Conservation (phyloP, 2,113 vertebrate species). For the Psophia crepitans region DNA sequence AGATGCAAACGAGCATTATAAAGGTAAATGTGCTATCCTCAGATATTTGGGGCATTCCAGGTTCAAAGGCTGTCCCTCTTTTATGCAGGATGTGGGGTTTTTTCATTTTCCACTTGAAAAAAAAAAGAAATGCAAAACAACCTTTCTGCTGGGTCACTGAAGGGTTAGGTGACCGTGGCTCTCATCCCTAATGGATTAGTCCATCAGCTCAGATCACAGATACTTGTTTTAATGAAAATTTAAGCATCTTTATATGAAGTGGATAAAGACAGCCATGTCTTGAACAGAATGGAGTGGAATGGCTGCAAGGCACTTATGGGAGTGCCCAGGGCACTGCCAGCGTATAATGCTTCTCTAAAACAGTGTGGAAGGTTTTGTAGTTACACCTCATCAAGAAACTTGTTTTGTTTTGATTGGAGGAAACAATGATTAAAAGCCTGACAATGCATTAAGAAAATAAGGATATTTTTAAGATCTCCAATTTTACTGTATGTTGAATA, state of each 20-base stretch:
- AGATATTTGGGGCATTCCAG: neutral
- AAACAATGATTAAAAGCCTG: neutral
- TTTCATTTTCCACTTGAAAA: neutral
- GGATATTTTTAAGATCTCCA: neutral
- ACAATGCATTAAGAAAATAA: neutral
- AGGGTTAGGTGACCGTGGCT: neutral
- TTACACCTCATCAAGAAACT: neutral
- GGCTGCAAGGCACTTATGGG: neutral
- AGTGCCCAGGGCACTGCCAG: neutral
- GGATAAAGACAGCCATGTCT: neutral
- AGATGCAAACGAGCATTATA: neutral
- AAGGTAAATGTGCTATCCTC: neutral
- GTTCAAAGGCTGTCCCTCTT: neutral
- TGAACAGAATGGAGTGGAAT: neutral
- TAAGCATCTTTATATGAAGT: neutral
- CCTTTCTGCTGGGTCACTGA: neutral
- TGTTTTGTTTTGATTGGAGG: neutral
- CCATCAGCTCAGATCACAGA: neutral
- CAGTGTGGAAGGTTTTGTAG: neutral
- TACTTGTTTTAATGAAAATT: neutral
- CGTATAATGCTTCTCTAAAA: neutral
- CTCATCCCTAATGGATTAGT: neutral
- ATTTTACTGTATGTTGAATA: neutral
- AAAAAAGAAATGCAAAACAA: neutral
- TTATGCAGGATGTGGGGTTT: fast-evolving